These are phyloP conservation scores for Donacobius atricapilla DNA, from an alignment of 2,113 vertebrate genomes.

Conservation along the genomic window DNA sequence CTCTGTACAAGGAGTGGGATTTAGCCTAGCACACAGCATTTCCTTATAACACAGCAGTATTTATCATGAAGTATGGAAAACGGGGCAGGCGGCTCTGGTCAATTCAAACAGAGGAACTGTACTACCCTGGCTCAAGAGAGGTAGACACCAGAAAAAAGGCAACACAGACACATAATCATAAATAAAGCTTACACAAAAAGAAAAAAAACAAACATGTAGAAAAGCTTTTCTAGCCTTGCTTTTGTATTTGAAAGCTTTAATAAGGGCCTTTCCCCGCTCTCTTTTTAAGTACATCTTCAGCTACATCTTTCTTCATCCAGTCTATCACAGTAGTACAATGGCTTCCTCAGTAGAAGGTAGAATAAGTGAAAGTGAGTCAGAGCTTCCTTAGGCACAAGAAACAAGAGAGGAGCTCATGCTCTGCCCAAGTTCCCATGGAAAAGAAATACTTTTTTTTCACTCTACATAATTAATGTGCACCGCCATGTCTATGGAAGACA, in stretches of 20 bases:
- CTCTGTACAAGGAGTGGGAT: background rate
- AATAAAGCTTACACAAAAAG: background rate
- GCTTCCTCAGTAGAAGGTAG: background rate
- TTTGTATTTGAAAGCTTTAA: background rate
- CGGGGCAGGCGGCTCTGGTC: background rate
- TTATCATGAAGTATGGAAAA: background rate
- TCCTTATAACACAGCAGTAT: background rate
- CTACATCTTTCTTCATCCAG: background rate
- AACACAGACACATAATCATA: background rate
- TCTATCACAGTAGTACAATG: background rate
- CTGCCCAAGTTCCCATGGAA: background rate
- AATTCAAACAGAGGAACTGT: background rate
- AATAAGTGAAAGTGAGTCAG: background rate
- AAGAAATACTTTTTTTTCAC: background rate
- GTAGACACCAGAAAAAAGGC: background rate
- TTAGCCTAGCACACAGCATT: background rate
- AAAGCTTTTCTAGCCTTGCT: background rate
- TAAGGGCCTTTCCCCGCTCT: accelerated
- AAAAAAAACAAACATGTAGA: background rate
- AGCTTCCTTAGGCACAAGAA: background rate
- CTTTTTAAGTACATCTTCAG: background rate
- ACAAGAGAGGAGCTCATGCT: accelerated
- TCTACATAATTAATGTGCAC: accelerated
- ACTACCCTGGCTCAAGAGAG: background rate
- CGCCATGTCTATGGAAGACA: accelerated